Evolutionary conservation across 2,888 invertebrate genomes (phyloP).

Genomic region (Drosophila borealis): DNA sequence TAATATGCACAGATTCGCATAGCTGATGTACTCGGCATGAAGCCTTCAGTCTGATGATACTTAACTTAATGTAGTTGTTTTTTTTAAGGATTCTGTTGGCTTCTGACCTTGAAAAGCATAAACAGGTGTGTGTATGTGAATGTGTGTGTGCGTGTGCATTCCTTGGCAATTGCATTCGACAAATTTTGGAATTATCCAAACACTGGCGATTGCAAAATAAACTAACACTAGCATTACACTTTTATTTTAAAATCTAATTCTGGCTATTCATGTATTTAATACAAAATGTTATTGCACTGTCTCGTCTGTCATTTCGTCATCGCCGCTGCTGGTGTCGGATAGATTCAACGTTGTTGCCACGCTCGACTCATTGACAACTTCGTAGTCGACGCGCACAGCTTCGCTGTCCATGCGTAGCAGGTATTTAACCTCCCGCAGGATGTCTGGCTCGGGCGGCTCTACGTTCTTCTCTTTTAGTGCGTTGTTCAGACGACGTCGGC

Average conservation of each 20-base stretch:
- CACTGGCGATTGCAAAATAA: background rate
- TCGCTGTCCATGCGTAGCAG: constrained; percentile 95
- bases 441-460: constrained; percentile 98
- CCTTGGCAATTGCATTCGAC: background rate
- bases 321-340: background rate
- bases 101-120: constrained; percentile 20
- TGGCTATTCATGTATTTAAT: too few species aligned
- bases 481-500: constrained; percentile 95
- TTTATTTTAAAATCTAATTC: background rate
- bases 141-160: background rate
- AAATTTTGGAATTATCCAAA: background rate
- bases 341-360: constrained; percentile 60
- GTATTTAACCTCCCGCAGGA: constrained; percentile 92
- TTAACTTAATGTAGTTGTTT: constrained; percentile 11
- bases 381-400: constrained; percentile 91
- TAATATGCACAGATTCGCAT: constrained; percentile 45
- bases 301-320: background rate
- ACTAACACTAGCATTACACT: background rate
- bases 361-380: background rate
- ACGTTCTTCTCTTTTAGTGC: constrained; percentile 97
- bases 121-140: background rate
- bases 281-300: background rate
- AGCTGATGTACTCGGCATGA: constrained; percentile 8
- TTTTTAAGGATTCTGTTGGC: background rate
- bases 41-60: background rate